Evolutionary conservation across 2,113 vertebrate species (phyloP).

Genomic region (Toxotes jaculatrix): DNA sequence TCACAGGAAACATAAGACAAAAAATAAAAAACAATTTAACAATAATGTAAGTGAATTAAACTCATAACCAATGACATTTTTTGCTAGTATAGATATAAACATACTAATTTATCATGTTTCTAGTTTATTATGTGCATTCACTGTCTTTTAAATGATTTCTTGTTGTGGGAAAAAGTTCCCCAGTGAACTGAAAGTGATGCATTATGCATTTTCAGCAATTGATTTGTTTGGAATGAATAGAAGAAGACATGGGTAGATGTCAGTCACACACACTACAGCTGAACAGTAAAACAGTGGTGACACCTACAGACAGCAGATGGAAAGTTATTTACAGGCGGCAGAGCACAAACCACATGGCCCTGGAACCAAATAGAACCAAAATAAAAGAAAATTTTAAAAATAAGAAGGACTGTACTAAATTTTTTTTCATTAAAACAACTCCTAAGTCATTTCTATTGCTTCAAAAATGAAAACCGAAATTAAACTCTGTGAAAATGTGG

Average conservation of each 20-base stretch:
- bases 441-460: too few relatives aligned
- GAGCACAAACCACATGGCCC: neutral
- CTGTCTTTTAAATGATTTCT: neutral
- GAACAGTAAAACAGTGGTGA: slow-evolving; percentile 5
- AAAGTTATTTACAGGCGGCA: neutral
- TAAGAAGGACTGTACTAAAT: too few relatives aligned
- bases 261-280: neutral
- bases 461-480: too few relatives aligned
- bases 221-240: neutral
- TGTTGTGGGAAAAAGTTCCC: too few relatives aligned
- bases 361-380: neutral
- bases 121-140: neutral
- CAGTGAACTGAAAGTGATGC: neutral
- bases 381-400: neutral
- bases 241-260: neutral
- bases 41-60: neutral
- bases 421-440: too few relatives aligned
- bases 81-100: neutral
- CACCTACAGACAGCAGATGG: slow-evolving; percentile 3
- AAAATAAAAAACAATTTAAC: too few relatives aligned
- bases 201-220: neutral
- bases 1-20: neutral
- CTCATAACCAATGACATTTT: neutral
- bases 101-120: neutral
- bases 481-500: neutral